phyloP scores from a whole-genome alignment of 1,140 invertebrate species.

The Euwallacea similis region DNA sequence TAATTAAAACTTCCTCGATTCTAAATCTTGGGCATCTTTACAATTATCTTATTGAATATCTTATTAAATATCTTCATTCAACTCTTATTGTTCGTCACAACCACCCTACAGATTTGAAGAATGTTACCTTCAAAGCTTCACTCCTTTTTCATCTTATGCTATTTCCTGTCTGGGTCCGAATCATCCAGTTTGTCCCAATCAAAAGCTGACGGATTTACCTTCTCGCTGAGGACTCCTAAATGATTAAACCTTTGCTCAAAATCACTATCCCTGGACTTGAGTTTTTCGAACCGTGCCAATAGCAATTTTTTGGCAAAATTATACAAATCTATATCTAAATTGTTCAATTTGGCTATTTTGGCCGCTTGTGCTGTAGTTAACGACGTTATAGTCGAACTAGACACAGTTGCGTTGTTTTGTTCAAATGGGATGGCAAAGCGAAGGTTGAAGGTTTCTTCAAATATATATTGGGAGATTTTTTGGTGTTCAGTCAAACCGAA shows the following conservation, averaged over 20 bases:
- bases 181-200: slow-evolving; percentile 71
- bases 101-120: too few relatives aligned
- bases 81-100: too few relatives aligned
- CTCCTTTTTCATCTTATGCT: too few relatives aligned
- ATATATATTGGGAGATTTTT: slow-evolving; percentile 90
- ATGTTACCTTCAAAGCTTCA: too few relatives aligned
- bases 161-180: background rate
- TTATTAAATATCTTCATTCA: too few relatives aligned
- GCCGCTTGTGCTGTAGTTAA: slow-evolving; percentile 72
- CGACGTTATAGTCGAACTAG: slow-evolving; percentile 73
- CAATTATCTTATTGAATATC: too few relatives aligned
- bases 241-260: slow-evolving; percentile 80
- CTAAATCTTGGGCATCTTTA: too few relatives aligned
- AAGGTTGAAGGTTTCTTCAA: slow-evolving; percentile 96
- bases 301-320: slow-evolving; percentile 90
- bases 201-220: slow-evolving; percentile 75
- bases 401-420: slow-evolving; percentile 87
- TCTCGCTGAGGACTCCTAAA: slow-evolving; percentile 71
- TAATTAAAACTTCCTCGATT: too few relatives aligned
- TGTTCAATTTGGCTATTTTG: slow-evolving; percentile 79
- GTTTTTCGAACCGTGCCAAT: slow-evolving; percentile 78
- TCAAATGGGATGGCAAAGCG: slow-evolving; percentile 85
- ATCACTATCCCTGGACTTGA: slow-evolving; percentile 76
- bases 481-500: slow-evolving; percentile 95
- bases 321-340: slow-evolving; percentile 91